Conservation (phyloP, 2,113 vertebrate species). For the Rhinichthys klamathensis region DNA sequence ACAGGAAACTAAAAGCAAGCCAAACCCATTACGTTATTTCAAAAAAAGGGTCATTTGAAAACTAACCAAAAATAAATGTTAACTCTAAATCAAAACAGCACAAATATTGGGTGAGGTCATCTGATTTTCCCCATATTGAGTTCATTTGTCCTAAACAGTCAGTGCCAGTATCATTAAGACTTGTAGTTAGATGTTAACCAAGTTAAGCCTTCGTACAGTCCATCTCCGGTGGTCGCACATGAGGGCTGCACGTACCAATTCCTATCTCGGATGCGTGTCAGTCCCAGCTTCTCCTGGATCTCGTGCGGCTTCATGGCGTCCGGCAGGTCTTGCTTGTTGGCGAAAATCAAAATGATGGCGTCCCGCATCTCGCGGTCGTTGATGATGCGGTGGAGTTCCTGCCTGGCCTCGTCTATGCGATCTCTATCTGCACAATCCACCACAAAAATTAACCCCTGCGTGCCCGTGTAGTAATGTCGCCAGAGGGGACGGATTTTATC, state of each 20-base stretch:
- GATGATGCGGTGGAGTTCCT: slow-evolving; percentile 98
- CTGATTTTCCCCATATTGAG: slow-evolving; percentile 80
- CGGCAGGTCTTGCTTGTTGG: slow-evolving; percentile 99
- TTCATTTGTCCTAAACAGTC: slow-evolving; percentile 80
- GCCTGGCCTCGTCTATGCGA: slow-evolving; percentile 96
- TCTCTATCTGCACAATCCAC: slow-evolving; percentile 99
- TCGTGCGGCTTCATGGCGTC: slow-evolving; percentile 99
- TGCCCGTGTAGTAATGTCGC: slow-evolving; percentile 99
- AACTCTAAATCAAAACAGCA: slow-evolving; percentile 76
- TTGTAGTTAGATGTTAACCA: slow-evolving; percentile 99
- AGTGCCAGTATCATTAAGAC: slow-evolving; percentile 88
- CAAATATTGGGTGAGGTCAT: slow-evolving; percentile 75
- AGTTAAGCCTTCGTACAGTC: slow-evolving; percentile 98
- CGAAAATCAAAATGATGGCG: slow-evolving; percentile 99
- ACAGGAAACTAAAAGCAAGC: slow-evolving; percentile 71
- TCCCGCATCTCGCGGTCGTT: slow-evolving; percentile 99
- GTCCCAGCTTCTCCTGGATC: slow-evolving; percentile 98
- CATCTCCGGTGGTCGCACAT: slow-evolving; percentile 96
- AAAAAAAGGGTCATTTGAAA: slow-evolving; percentile 55
- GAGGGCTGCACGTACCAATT: slow-evolving; percentile 99
- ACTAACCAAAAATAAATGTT: slow-evolving; percentile 74
- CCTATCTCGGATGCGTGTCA: slow-evolving; percentile 98
- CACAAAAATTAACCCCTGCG: slow-evolving; percentile 97
- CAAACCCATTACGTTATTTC: slow-evolving; percentile 43
- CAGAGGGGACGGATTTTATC: slow-evolving; percentile 98